Evolutionary conservation across 2,888 invertebrate species (phyloP).

Genomic region (Auanema freiburgensis): DNA sequence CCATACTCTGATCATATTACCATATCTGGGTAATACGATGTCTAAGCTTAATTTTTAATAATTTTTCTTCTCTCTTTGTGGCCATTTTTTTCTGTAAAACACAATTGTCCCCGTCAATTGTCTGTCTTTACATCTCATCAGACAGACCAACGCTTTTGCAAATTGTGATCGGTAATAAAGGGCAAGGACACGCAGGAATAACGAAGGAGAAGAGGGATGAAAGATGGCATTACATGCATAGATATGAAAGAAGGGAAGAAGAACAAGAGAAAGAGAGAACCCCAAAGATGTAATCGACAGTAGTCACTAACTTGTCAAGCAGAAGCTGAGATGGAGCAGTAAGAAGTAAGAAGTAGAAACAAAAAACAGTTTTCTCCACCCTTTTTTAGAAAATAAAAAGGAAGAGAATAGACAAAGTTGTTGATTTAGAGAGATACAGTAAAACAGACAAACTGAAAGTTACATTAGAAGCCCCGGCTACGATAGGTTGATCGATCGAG

Average conservation of each 20-base stretch:
- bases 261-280: too few relatives aligned
- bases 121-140: background rate
- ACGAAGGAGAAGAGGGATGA: conserved; percentile 4
- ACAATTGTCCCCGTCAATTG: too few relatives aligned
- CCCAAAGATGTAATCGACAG: background rate
- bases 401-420: background rate
- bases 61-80: too few relatives aligned
- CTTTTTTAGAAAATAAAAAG: background rate
- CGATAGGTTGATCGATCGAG: background rate
- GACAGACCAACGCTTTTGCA: background rate
- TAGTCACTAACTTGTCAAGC: background rate
- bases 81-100: too few relatives aligned
- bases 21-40: too few relatives aligned
- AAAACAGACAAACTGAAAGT: background rate
- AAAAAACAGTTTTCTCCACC: background rate
- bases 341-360: background rate
- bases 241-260: too few relatives aligned
- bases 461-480: background rate
- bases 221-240: background rate
- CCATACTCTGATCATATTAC: too few relatives aligned
- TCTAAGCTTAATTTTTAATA: too few relatives aligned
- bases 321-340: background rate
- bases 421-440: background rate
- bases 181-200: conserved; percentile 4
- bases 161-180: background rate